Conservation (phyloP, 1,140 invertebrate species). For the Kradibia gibbosae region DNA sequence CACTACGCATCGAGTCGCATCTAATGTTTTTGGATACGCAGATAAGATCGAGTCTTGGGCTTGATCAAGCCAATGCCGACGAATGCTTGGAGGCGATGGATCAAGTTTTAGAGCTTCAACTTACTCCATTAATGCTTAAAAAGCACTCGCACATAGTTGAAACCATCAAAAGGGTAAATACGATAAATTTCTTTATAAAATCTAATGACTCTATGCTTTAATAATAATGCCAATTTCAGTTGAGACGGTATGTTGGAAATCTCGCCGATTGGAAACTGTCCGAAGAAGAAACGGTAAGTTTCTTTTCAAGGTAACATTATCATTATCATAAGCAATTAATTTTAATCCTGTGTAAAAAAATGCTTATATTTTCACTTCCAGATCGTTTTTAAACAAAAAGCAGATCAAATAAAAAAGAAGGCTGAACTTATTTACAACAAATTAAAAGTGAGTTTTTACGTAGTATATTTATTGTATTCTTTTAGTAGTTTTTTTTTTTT, state of each 20-base stretch:
- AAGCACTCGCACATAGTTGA: constrained; percentile 89
- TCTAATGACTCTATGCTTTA: neutral
- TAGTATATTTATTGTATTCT: constrained; percentile 28
- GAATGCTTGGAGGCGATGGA: constrained; percentile 77
- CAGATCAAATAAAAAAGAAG: constrained; percentile 78
- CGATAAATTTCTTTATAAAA: constrained; percentile 14
- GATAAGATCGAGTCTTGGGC: constrained; percentile 79
- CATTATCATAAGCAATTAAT: neutral
- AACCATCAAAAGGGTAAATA: constrained; percentile 77
- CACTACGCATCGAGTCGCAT: constrained; percentile 80
- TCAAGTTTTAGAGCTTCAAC: constrained; percentile 76
- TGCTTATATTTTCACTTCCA: constrained; percentile 56
- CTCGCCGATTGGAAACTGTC: constrained; percentile 80
- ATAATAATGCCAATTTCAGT: constrained; percentile 58
- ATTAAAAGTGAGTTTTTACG: constrained; percentile 73
- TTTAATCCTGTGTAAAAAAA: constrained; percentile 15
- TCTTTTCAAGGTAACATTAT: constrained; percentile 1
- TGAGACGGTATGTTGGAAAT: constrained; percentile 84
- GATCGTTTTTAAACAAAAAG: constrained; percentile 77
- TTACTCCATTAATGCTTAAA: constrained; percentile 86
- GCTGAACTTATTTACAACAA: constrained; percentile 78
- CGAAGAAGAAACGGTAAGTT: constrained; percentile 73
- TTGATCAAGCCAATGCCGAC: constrained; percentile 79
- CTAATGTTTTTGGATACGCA: constrained; percentile 82
- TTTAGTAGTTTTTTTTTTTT: constrained; percentile 30